Evolutionary conservation across 2,797 vertebrate genomes (phyloP), one percentile per base, ranked within the genome.

Genomic region (Sebastes taczanowskii): DNA sequence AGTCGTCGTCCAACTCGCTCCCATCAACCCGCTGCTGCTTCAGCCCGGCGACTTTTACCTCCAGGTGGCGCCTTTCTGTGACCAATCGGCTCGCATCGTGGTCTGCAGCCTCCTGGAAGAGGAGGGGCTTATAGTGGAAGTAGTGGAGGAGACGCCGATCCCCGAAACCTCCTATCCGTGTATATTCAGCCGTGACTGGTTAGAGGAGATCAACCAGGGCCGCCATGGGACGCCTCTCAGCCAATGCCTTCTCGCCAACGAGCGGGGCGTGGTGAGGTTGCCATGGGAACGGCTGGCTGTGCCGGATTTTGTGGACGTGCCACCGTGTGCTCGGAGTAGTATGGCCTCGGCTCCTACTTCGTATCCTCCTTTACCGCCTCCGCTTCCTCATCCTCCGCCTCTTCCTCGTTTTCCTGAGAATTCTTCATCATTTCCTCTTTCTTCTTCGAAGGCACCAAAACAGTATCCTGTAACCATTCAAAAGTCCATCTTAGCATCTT

Each of bases 11-110:
- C 97, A 98, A 81, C 94, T 98, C 0, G 95, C 97, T 0, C 96
- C 97, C 0, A 89, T 98, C 77, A 93, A 95, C 80, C 95, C 97
- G 0, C 93, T 95, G 81, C 91, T 96, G 22, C 91, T 98, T 82
- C 96, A 94, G 13, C 96, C 95, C 0, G 97, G 97, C 0, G 97
- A 99, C 91, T 97, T 99, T 86, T 98, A 97, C 91, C 96, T 98
- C 68, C 97, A 97, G 76, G 97, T 97, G 0, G 95, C 94, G 67
- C 94, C 96, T 2, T 95, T 92, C 13, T 92, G 91, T 77, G 75
- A 92, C 94, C 92, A 94, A 34, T 93, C 90, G 20, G 93, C 92
- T 82, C 92, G 92, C 74, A 92, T 98, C 11, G 89, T 95, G 10
- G 30, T 97, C 85, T 97, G 97, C 87, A 96, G 95, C 75, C 96